Conservation (phyloP, 1,140 invertebrate species). For the Lethocerus indicus region DNA sequence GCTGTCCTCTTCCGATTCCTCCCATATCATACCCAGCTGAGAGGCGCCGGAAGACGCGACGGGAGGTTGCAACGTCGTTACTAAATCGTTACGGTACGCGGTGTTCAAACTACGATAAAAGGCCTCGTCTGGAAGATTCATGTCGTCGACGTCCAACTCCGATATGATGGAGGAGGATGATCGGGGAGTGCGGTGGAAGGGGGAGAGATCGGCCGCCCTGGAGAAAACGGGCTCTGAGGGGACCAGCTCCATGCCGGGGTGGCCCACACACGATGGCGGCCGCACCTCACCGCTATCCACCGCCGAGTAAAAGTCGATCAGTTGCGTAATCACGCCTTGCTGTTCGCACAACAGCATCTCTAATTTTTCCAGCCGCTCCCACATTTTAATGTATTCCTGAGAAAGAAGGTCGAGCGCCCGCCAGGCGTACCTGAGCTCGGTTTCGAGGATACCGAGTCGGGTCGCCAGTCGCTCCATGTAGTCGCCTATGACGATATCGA, state of each 20-base stretch:
- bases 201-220: constrained; percentile 22
- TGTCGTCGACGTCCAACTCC: constrained; percentile 29
- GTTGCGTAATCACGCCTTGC: constrained; percentile 75
- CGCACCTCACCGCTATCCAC: constrained; percentile 17
- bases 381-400: constrained; percentile 86
- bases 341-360: constrained; percentile 77
- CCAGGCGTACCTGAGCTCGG: constrained; percentile 82
- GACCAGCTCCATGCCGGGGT: constrained; percentile 17
- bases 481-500: constrained; percentile 42
- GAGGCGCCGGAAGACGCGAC: constrained; percentile 25
- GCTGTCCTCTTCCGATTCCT: constrained; percentile 35
- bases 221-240: constrained; percentile 21
- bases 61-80: constrained; percentile 35
- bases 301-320: constrained; percentile 58
- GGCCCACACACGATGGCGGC: background rate
- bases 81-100: constrained; percentile 63
- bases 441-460: constrained; percentile 68
- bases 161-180: constrained; percentile 27
- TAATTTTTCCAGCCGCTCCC: constrained; percentile 80
- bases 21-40: constrained; percentile 68
- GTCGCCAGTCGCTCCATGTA: constrained; percentile 80
- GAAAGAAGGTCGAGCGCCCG: constrained; percentile 74
- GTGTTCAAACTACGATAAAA: constrained; percentile 79
- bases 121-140: constrained; percentile 53
- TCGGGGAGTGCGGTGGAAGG: constrained; percentile 21